phyloP scores from a whole-genome alignment of 2,113 vertebrate genomes.

The Pangasianodon hypophthalmus region DNA sequence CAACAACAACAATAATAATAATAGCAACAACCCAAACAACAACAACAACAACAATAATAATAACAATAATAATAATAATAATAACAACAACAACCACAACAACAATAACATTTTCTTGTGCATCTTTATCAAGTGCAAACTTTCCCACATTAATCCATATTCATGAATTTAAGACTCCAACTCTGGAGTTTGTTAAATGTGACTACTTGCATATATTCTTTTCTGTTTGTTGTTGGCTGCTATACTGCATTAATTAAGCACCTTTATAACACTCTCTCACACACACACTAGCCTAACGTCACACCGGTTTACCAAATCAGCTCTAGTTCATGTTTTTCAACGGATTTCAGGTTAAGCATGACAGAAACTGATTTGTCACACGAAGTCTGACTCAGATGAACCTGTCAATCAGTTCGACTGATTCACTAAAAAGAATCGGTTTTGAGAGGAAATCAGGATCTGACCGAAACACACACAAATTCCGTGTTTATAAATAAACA shows the following conservation, averaged over 20 bases:
- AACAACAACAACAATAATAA: neutral
- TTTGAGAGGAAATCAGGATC: too few species aligned
- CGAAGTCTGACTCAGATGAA: neutral
- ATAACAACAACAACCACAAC: neutral
- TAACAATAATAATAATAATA: neutral
- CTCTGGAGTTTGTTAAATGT: neutral
- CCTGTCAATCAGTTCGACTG: neutral
- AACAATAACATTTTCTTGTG: neutral
- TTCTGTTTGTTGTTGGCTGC: neutral
- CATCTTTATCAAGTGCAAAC: neutral
- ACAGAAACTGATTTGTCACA: neutral
- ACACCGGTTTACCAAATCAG: neutral
- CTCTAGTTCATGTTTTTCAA: too few species aligned
- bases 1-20: neutral
- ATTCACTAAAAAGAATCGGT: neutral
- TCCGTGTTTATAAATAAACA: too few species aligned
- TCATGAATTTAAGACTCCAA: neutral
- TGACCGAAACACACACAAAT: too few species aligned
- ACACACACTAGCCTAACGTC: too few species aligned
- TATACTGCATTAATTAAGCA: neutral
- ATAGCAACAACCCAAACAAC: neutral
- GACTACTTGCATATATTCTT: neutral
- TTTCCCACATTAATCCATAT: neutral
- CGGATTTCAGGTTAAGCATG: neutral
- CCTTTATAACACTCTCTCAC: neutral